Evolutionary conservation across 2,797 vertebrate genomes (phyloP).

Genomic region (Setipinna tenuifilis): DNA sequence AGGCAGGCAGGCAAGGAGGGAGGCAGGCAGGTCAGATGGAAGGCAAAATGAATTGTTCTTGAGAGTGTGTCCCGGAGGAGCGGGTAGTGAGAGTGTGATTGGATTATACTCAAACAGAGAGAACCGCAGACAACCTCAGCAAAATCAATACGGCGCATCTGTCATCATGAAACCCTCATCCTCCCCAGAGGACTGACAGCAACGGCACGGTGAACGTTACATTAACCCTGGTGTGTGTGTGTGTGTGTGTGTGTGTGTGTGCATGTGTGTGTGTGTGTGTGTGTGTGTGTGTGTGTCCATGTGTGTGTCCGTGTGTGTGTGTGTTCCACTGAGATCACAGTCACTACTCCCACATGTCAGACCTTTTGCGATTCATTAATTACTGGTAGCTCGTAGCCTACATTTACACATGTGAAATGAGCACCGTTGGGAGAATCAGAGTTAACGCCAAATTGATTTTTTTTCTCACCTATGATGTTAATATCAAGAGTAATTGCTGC

Average conservation of each 20-base stretch:
- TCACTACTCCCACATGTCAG: not conserved
- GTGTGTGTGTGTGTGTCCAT: conserved; percentile 14
- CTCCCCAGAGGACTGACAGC: conserved; percentile 59
- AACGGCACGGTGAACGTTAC: conserved; percentile 63
- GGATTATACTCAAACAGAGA: not conserved
- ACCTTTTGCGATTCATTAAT: not conserved
- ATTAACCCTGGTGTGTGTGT: conserved; percentile 64
- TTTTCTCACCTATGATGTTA: not conserved
- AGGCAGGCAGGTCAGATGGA: no score
- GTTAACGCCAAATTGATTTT: not conserved
- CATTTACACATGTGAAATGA: not conserved
- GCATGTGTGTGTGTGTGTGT: conserved; percentile 12
- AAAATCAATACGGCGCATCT: conserved; percentile 72
- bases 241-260: conserved; percentile 2
- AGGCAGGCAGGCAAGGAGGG: no score
- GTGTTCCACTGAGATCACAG: not conserved
- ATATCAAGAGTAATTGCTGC: not conserved
- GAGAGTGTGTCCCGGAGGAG: not conserved
- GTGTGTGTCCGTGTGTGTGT: conserved; percentile 1
- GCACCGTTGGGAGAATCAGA: not conserved
- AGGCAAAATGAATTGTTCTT: not conserved
- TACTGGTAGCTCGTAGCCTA: not conserved
- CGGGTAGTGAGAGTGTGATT: not conserved
- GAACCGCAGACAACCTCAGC: not conserved
- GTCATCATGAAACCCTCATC: conserved; percentile 64